Conservation (phyloP, 2,797 vertebrate species). For the Sebastes steindachneri region DNA sequence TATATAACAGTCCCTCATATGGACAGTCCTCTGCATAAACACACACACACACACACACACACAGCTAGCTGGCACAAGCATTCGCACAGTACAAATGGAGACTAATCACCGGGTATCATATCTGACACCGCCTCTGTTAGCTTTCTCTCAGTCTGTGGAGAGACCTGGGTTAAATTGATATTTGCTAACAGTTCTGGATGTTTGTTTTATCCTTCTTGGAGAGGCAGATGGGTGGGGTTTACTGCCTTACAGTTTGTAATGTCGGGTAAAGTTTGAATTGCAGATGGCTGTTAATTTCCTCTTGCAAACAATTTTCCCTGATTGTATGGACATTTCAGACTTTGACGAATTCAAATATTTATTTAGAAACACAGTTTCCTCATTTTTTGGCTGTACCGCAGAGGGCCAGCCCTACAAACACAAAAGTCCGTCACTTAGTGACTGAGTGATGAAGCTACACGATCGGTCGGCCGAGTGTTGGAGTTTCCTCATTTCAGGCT, state of each 20-base stretch:
- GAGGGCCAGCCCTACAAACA: too few relatives aligned
- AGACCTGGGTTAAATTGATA: slow-evolving; percentile 23
- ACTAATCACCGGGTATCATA: slow-evolving; percentile 28
- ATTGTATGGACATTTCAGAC: slow-evolving; percentile 6
- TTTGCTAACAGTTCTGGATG: slow-evolving; percentile 32
- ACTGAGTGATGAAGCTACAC: too few relatives aligned
- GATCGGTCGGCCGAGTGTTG: too few relatives aligned
- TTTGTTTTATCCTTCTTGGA: slow-evolving; percentile 40
- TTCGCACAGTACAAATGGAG: slow-evolving; percentile 30
- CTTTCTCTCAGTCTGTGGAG: slow-evolving; percentile 24
- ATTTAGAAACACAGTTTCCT: background rate
- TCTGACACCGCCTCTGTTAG: slow-evolving; percentile 11
- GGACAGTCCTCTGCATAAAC: slow-evolving; percentile 51
- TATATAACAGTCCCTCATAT: slow-evolving; percentile 63
- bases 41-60: slow-evolving; percentile 15
- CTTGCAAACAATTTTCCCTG: slow-evolving; percentile 23
- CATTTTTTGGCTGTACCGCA: background rate
- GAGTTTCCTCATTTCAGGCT: too few relatives aligned
- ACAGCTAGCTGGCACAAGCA: slow-evolving; percentile 22
- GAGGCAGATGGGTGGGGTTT: slow-evolving; percentile 50
- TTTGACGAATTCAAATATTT: background rate
- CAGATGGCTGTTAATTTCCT: slow-evolving; percentile 48
- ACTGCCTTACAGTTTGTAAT: slow-evolving; percentile 12
- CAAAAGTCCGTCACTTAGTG: too few relatives aligned
- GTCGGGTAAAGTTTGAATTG: slow-evolving; percentile 48